These are phyloP conservation scores for Scaptomyza montana DNA, from an alignment of 1,140 invertebrate species.

Conservation along the genomic window DNA sequence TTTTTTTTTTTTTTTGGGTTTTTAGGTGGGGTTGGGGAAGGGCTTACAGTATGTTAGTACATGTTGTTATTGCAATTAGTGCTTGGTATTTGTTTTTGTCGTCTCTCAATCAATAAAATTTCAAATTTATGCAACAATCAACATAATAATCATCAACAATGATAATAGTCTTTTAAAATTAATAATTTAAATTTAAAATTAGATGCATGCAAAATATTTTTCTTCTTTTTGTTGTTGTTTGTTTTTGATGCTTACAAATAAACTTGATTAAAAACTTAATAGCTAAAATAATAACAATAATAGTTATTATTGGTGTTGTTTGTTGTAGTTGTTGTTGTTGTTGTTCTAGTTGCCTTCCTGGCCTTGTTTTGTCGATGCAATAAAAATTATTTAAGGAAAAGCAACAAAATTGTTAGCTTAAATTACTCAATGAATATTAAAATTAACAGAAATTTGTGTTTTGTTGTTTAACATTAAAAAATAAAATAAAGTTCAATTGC, in stretches of 20 bases:
- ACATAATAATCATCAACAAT: conserved; percentile 21
- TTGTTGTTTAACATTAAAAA: neutral
- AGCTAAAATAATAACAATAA: neutral
- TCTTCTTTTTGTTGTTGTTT: neutral
- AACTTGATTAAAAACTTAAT: conserved; percentile 27
- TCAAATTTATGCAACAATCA: conserved; percentile 30
- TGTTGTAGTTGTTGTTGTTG: conserved; percentile 25
- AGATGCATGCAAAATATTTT: conserved; percentile 41
- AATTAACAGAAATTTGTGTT: conserved; percentile 15
- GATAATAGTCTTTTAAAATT: conserved; percentile 18
- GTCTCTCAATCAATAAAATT: conserved; percentile 57
- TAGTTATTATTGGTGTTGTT: conserved; percentile 7
- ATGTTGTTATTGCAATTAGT: conserved; percentile 32
- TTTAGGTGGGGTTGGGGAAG: conserved; percentile 11
- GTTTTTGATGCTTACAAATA: conserved; percentile 7
- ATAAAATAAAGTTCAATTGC: conserved; percentile 16
- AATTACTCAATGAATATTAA: conserved; percentile 10
- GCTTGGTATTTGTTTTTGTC: conserved; percentile 32
- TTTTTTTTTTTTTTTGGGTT: neutral
- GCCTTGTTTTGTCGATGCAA: conserved; percentile 60
- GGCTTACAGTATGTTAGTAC: conserved; percentile 28
- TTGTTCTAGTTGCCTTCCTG: conserved; percentile 43
- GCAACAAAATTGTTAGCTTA: conserved; percentile 27
- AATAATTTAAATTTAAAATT: conserved; percentile 20
- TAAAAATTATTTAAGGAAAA: conserved; percentile 39